phyloP scores from a whole-genome alignment of 2,113 vertebrate genomes.

The Ibidorhyncha struthersii region DNA sequence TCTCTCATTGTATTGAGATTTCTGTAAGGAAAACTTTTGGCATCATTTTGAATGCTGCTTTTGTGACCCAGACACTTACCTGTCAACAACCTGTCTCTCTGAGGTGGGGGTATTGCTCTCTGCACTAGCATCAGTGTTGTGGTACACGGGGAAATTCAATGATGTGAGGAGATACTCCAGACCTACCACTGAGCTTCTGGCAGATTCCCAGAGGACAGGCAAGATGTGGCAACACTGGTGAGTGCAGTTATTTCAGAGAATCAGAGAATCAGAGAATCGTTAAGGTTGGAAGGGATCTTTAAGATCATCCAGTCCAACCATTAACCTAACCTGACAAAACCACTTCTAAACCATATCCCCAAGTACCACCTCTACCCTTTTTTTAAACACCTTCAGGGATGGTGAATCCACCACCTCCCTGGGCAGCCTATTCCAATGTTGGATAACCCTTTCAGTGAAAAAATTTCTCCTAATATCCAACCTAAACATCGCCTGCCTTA shows the following conservation, averaged over 20 bases:
- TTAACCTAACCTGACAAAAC: no score
- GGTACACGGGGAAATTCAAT: background rate
- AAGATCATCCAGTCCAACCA: no score
- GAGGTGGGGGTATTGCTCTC: background rate
- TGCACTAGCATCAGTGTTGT: background rate
- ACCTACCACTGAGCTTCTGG: background rate
- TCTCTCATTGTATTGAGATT: background rate
- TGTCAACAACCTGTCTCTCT: background rate
- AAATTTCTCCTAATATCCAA: no score
- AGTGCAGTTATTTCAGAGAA: background rate
- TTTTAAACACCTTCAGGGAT: no score
- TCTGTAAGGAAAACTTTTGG: background rate
- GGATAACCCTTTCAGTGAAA: no score
- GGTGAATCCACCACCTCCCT: no score
- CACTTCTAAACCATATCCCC: no score
- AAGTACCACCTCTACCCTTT: no score
- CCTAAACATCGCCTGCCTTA: no score
- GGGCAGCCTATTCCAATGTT: no score
- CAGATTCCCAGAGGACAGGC: background rate
- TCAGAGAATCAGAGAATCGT: no score
- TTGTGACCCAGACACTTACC: background rate
- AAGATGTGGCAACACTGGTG: background rate
- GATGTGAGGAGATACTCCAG: background rate
- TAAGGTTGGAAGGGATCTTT: no score
- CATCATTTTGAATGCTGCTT: background rate